Evolutionary conservation across 1,140 invertebrate genomes (phyloP), one percentile per base, ranked within the genome.

Genomic region (Cotesia chilonis): DNA sequence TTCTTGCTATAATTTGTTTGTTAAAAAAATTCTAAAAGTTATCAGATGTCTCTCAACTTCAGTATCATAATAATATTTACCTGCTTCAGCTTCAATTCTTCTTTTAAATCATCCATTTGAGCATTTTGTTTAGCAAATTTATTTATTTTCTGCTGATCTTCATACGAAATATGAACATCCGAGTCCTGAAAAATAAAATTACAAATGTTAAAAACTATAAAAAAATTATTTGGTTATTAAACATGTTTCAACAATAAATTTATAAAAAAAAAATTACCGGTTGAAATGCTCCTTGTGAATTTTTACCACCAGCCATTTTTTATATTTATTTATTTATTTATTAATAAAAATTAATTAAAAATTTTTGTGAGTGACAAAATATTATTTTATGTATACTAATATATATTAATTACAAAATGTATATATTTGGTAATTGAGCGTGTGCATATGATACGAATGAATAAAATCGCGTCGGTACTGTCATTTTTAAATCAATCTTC

Each of bases 121-220:
- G 95, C 95, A 90, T 99, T 98, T 69, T 94, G 91, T 74, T 95
- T 89, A 3, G 98, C 97, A 88, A 99, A 99, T 85, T 93, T 93
- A 84, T 99, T 99, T 74, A 99, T 99, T 88, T 97, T 97, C 81
- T 97, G 94, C 87, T 99, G 98, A 88, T 99, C 97, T 86, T 98
- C 96, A 83, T 91, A 96, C 4, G 96, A 96, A 75, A 99, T 96
- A 82, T 97, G 93, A 70, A 97, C 94, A 89, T 98, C 96, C 68
- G 92, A 92, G 79, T 96, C 95, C 93, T 94, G 78, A 70, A 90
- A 87, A 69, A 76, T n/a, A 78, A 7, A 73, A 52, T 6, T 14
- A n/a, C 68, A 72, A 12, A 64, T 61, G 68, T 55, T 70, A 69
- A 1, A 28, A 28, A 28, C 71, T 55, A 36, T 47, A 28, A 35